Base-by-base conservation (phyloP, 2,113 vertebrate species). In the Lutjanus erythropterus region DNA sequence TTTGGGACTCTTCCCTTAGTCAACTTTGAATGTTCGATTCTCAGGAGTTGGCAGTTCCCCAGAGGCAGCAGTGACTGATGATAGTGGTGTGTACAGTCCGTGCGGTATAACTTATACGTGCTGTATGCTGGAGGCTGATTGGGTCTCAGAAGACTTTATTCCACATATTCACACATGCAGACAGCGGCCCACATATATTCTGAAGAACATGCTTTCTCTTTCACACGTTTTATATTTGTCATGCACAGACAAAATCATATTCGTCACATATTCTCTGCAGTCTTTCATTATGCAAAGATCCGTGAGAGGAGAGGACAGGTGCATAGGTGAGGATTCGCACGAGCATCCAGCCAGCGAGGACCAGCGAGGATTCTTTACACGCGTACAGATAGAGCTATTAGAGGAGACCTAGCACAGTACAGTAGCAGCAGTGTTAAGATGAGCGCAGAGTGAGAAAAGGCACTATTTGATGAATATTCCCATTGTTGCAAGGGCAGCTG, bases 41-140 rank as follows among this genome's bases (percentile, higher is more conserved):
- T 59, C 37, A 18, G 10, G 42, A 39, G 21, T 6, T 41, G 42
- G 0, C 53, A 44, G 55, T 6, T 64, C 49, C 59, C 49, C 42
- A 25, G n/a, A 75, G 65, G 42, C 21, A 49, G 4, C 39, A 41
- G 11, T 81, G 59, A 81, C 53, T 61, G 53, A 69, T 86, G 80
- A 49, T 16, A 12, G 10, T 49, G 4, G 6, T 47, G 9, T 71
- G 69, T 61, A 29, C 19, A 5, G 12, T 53, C 11, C 42, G 39
- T 67, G 59, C 10, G 18, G 21, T 44, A 25, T 29, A 50, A 58
- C 49, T n/a, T 44, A 2, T 31, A 73, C 27, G 52, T 64, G 16
- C 25, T 66, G 6, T 23, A 53, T 18, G 25, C 47, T 64, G 29
- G 39, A 73, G 46, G 41, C 53, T 74, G 59, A 72, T 59, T 79